Conservation (phyloP, 1,140 invertebrate genomes). For the Teleopsis dalmanni region DNA sequence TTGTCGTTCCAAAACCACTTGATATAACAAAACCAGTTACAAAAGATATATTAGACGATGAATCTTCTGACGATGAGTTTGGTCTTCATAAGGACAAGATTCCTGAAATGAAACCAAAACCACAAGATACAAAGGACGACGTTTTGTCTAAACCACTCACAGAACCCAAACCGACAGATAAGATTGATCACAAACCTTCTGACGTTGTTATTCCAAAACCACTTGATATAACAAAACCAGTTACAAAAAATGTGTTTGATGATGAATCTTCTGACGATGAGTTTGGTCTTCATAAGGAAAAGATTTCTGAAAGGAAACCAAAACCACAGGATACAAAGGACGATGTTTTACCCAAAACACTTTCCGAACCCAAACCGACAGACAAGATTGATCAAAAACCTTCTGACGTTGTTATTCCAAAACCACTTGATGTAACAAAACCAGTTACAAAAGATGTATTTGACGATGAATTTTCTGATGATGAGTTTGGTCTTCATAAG, state of each 20-base stretch:
- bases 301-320: not conserved
- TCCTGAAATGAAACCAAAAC: not conserved
- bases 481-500: not conserved
- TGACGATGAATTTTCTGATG: not conserved
- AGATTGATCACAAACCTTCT: not conserved
- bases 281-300: not conserved
- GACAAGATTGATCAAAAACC: not conserved
- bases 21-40: not conserved
- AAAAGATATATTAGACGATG: not conserved
- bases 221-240: not conserved
- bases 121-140: too few species aligned
- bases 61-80: not conserved
- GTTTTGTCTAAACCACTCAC: not conserved
- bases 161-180: not conserved
- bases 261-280: not conserved
- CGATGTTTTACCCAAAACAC: not conserved
- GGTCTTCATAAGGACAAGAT: not conserved
- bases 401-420: not conserved
- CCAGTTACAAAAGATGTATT: not conserved
- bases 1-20: not conserved
- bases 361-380: not conserved
- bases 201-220: not conserved
- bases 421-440: not conserved
- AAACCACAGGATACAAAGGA: too few species aligned
- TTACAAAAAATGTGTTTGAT: not conserved